Conservation (phyloP, 37 sponge, comb jelly and placozoan genomes). For the Bolinopsis microptera region DNA sequence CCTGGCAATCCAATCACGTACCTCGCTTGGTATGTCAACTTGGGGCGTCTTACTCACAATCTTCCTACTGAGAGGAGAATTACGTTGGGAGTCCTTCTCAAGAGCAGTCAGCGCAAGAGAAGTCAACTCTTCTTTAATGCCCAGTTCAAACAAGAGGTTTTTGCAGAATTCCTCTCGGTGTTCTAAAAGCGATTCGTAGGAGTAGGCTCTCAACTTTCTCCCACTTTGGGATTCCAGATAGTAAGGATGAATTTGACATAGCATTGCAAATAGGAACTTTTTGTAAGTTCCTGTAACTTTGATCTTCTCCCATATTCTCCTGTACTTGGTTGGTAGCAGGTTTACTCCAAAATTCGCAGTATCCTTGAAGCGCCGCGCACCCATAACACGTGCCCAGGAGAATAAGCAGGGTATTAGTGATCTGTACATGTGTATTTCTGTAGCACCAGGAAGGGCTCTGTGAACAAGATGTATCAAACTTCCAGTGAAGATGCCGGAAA, state of each 20-base stretch:
- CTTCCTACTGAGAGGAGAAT: not conserved
- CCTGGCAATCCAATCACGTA: not conserved
- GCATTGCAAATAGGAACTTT: not conserved
- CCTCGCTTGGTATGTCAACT: not conserved
- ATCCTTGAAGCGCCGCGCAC: not conserved
- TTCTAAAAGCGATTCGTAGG: not conserved
- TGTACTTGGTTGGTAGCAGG: not conserved
- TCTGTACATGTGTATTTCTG: not conserved
- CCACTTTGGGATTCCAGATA: not conserved
- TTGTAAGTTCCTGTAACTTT: not conserved
- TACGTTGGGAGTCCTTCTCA: not conserved
- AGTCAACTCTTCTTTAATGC: not conserved
- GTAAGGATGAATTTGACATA: conserved; percentile 9
- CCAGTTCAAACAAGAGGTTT: not conserved
- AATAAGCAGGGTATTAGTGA: not conserved
- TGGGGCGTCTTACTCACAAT: not conserved
- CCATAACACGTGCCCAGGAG: not conserved
- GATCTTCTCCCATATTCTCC: not conserved
- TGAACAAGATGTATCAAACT: not conserved
- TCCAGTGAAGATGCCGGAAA: not conserved
- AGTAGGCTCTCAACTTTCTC: not conserved
- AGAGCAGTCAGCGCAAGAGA: not conserved
- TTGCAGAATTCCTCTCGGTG: not conserved
- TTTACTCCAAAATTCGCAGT: not conserved
- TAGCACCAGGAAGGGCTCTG: not conserved